phyloP scores from a whole-genome alignment of 2,888 invertebrate species.

The Ommatoiulus sabulosus region DNA sequence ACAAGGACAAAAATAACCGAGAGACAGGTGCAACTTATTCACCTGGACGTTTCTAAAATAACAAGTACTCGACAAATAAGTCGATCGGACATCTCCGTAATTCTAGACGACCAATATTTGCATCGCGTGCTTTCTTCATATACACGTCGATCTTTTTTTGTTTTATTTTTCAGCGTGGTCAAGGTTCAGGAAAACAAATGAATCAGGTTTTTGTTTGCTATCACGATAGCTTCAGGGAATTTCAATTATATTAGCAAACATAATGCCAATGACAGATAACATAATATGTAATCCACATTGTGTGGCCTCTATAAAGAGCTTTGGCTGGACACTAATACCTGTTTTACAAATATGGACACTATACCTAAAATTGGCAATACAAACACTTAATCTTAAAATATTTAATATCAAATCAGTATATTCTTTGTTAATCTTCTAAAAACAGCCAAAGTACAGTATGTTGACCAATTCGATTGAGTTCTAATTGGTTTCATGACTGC shows the following conservation, averaged over 20 bases:
- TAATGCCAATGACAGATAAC: slow-evolving; percentile 45
- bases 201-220: not conserved
- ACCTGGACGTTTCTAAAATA: not conserved
- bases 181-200: not conserved
- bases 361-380: no score
- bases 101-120: not conserved
- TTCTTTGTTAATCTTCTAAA: no score
- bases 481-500: no score
- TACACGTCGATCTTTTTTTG: not conserved
- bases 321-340: not conserved
- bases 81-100: not conserved
- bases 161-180: not conserved
- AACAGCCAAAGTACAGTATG: no score
- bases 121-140: not conserved
- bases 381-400: no score
- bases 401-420: no score
- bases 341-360: no score
- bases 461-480: no score
- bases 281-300: not conserved
- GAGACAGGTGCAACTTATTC: slow-evolving; percentile 13
- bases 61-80: not conserved
- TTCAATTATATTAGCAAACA: not conserved
- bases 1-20: not conserved
- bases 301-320: not conserved
- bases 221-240: not conserved